Base-by-base conservation (phyloP, 2,888 invertebrate species). In the Pseudolycoriella hygida region DNA sequence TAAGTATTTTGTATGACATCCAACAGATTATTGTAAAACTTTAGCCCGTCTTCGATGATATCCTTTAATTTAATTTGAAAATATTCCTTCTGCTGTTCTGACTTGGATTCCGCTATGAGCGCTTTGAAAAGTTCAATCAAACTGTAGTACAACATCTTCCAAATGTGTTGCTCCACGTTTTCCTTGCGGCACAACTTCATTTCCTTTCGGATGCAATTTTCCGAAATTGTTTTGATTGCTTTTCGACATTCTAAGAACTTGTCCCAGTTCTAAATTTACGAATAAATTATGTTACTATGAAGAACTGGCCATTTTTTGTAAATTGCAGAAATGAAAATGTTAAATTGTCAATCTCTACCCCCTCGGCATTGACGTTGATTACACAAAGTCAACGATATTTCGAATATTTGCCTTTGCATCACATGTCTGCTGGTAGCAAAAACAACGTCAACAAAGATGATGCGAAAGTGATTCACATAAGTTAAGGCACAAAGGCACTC, bases 71-170 rank as follows among this genome's bases (percentile, higher is more conserved):
- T 50, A 77, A 69, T 57, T 80, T 71, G 51, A 76, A 69, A 70
- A 49, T 78, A 79, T 53, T 76, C 74, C 52, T 74, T 70, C 48
- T 74, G 72, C 1, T 75, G 71, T 1, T 72, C 60, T 53, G 74
- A 72, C 17, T 40, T 32, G 17, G 34, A 40, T 55, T 78, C 70
- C 1, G 66, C 60, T 56, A 78, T 73, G 50, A 72, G 74, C 60
- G 80, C 82, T 51, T 87, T 71, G 53, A 88, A 68, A 52, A 80
- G 71, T 63, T 92, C 90, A 51, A 92, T 87, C 50, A 88, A 78
- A 59, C 82, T 82, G 60, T 93, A 84, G 61, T 84, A 93, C 3
- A 88, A 70, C 49, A 88, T 74, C 63, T 89, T 90, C 93, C 93
- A 93, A 61, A 93, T 78, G 58, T 84, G 79, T 56, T 85, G 83